Conservation (phyloP, 2,113 vertebrate species). For the Hippoglossus stenolepis region DNA sequence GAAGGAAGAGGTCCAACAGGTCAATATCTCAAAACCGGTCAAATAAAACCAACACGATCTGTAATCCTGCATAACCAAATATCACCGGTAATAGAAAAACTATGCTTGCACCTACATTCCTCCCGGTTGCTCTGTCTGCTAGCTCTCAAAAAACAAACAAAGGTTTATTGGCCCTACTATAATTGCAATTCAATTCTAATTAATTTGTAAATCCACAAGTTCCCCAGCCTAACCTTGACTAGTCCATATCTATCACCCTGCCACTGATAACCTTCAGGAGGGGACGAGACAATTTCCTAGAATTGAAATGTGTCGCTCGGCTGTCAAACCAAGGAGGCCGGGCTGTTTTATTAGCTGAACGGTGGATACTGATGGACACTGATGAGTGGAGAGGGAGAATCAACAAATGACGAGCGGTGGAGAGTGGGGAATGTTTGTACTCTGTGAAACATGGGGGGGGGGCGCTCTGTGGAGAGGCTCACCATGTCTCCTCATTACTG, state of each 20-base stretch:
- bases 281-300: constrained; percentile 43
- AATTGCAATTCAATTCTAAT: constrained; percentile 68
- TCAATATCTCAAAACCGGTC: not conserved
- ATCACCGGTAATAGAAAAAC: not conserved
- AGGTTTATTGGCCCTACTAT: constrained; percentile 45
- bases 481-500: constrained; percentile 60
- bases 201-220: constrained; percentile 47
- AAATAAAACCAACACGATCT: not conserved
- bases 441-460: constrained; percentile 24
- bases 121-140: constrained; percentile 4
- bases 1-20: not conserved
- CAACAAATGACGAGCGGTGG: constrained; percentile 46
- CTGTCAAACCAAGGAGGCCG: constrained; percentile 48
- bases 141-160: constrained; percentile 22
- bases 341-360: constrained; percentile 55
- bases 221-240: constrained; percentile 61
- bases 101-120: not conserved
- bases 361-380: constrained; percentile 67
- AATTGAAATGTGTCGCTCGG: constrained; percentile 55
- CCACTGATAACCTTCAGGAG: constrained; percentile 58
- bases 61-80: not conserved
- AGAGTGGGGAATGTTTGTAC: constrained; percentile 34
- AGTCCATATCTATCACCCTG: constrained; percentile 54
- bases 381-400: constrained; percentile 51
- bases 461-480: constrained; percentile 33